phyloP scores from a whole-genome alignment of 2,888 invertebrate genomes.

The Itoplectis maculator region DNA sequence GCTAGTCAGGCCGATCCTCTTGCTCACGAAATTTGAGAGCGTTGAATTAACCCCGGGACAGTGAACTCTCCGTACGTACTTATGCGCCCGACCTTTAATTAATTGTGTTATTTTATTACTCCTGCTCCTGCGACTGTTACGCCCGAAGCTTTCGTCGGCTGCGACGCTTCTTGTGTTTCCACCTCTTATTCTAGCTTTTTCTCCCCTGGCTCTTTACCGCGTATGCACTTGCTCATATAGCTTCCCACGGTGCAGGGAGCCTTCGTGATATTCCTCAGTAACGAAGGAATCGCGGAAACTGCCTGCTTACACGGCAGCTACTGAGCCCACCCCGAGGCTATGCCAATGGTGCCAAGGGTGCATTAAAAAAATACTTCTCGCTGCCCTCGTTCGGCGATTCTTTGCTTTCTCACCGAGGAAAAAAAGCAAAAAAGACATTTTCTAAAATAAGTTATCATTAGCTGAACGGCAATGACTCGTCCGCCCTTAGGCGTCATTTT shows the following conservation, averaged over 20 bases:
- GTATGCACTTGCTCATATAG: conserved; percentile 25
- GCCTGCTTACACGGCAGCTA: conserved; percentile 26
- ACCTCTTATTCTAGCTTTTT: conserved; percentile 21
- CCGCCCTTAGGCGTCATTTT: conserved; percentile 1
- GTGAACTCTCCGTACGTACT: conserved; percentile 31
- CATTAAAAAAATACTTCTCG: conserved; percentile 16
- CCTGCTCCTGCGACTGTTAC: conserved; percentile 25
- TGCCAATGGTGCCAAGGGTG: conserved; percentile 12
- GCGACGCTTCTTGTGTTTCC: conserved; percentile 43
- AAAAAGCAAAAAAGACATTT: conserved; percentile 20
- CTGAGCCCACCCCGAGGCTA: not conserved
- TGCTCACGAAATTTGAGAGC: conserved; percentile 49
- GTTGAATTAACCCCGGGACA: conserved; percentile 47
- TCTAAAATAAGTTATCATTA: conserved; percentile 71
- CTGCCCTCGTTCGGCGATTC: conserved; percentile 2
- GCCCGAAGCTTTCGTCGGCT: conserved; percentile 17
- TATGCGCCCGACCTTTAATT: conserved; percentile 58
- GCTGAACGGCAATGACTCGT: conserved; percentile 35
- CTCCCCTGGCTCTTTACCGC: conserved; percentile 1
- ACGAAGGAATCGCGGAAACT: conserved; percentile 44
- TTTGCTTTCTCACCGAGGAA: conserved; percentile 22
- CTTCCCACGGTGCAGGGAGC: not conserved
- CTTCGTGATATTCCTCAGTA: conserved; percentile 18
- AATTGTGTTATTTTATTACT: conserved; percentile 63
- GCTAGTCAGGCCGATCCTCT: conserved; percentile 18